Evolutionary conservation across 2,888 invertebrate genomes (phyloP).

Genomic region (Amphipyra berbera): DNA sequence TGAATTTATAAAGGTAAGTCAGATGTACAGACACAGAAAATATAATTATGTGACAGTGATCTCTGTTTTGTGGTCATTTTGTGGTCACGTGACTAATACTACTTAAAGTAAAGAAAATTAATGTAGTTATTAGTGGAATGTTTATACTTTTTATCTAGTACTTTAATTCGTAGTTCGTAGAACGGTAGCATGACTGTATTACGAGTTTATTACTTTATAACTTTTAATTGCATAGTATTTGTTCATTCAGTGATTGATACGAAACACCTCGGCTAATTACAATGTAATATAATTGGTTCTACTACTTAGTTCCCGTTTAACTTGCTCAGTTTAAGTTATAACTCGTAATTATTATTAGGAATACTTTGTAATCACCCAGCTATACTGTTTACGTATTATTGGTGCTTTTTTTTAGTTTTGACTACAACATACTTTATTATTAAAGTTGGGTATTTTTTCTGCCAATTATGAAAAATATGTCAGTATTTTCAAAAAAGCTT

Average conservation of each 20-base stretch:
- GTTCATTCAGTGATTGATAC: constrained; percentile 30
- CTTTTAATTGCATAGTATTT: constrained; percentile 37
- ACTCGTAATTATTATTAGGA: constrained; percentile 9
- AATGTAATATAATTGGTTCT: constrained; percentile 40
- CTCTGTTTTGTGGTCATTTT: too few relatives aligned
- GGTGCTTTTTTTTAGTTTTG: too few relatives aligned
- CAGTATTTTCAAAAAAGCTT: too few relatives aligned
- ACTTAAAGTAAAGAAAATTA: too few relatives aligned
- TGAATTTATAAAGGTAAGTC: too few relatives aligned
- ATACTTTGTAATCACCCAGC: background rate
- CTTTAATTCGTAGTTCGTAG: constrained; percentile 15
- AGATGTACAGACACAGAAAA: too few relatives aligned
- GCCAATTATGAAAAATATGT: too few relatives aligned
- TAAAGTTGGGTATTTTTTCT: too few relatives aligned
- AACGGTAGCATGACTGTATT: constrained; percentile 7
- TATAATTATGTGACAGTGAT: too few relatives aligned
- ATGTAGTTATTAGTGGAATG: background rate
- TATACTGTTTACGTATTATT: background rate
- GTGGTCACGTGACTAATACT: background rate
- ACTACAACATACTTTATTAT: too few relatives aligned
- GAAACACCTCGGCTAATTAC: constrained; percentile 44
- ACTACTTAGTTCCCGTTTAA: constrained; percentile 30
- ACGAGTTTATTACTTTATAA: constrained; percentile 31
- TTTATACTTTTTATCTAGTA: background rate
- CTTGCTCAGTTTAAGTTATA: constrained; percentile 13